Conservation (phyloP, 2,888 invertebrate genomes). For the Tachina grossa region DNA sequence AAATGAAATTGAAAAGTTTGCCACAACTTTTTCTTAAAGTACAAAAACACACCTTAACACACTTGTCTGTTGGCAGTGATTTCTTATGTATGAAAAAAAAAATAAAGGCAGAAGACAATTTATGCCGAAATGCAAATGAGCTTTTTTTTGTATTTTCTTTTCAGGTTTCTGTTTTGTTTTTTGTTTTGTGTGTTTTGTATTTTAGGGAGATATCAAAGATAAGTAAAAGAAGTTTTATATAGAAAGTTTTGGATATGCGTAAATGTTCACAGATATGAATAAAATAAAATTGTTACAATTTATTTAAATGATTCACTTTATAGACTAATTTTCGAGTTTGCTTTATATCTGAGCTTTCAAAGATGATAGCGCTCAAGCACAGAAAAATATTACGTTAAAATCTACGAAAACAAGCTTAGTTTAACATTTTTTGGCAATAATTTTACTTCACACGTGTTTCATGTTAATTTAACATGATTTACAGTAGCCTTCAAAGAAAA, state of each 20-base stretch:
- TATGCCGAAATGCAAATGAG: slow-evolving; percentile 64
- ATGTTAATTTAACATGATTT: too few relatives aligned
- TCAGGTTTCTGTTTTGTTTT: too few relatives aligned
- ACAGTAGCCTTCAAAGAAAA: too few relatives aligned
- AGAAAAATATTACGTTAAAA: too few relatives aligned
- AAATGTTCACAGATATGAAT: slow-evolving; percentile 37
- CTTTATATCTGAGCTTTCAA: too few relatives aligned
- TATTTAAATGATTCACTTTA: slow-evolving; percentile 56
- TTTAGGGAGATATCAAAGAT: slow-evolving; percentile 47
- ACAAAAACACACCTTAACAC: slow-evolving; percentile 53
- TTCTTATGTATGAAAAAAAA: neutral
- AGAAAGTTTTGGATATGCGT: slow-evolving; percentile 1
- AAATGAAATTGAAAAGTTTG: slow-evolving; percentile 56
- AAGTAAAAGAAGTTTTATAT: slow-evolving; percentile 49
- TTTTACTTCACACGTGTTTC: too few relatives aligned
- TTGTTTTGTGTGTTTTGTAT: slow-evolving; percentile 3
- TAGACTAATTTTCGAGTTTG: neutral
- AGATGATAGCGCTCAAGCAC: too few relatives aligned
- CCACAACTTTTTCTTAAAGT: neutral
- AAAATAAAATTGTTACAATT: slow-evolving; percentile 51
- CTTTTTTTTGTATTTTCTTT: neutral
- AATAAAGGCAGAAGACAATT: slow-evolving; percentile 16
- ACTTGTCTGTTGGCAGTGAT: slow-evolving; percentile 43
- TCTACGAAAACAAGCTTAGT: too few relatives aligned
- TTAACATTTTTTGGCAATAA: too few relatives aligned